phyloP scores from a whole-genome alignment of 2,113 vertebrate genomes.

The Telmatochromis brachygnathus region DNA sequence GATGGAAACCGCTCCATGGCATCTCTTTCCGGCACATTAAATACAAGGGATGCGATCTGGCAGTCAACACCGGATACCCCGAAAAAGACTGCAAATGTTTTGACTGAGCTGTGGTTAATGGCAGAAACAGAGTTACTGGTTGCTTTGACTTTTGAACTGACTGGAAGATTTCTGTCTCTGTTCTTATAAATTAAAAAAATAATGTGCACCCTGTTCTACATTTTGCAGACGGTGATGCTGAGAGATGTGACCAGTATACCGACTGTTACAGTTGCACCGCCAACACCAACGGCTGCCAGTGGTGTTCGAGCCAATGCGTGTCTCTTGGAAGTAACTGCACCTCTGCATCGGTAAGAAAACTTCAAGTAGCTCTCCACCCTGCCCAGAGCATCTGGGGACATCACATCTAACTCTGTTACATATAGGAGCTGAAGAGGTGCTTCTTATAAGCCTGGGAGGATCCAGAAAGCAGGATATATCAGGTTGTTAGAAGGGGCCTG shows the following conservation, averaged over 20 bases:
- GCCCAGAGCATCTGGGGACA: not conserved
- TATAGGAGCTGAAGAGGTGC: not conserved
- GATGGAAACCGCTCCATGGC: constrained; percentile 1
- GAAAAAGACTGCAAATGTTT: not conserved
- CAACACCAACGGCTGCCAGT: constrained; percentile 92
- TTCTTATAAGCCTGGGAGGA: not conserved
- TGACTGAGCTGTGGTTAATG: not conserved
- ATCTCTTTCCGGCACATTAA: constrained; percentile 18
- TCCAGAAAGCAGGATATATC: not conserved
- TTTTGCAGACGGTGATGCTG: constrained; percentile 75
- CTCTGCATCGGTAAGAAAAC: constrained; percentile 73
- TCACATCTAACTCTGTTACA: not conserved
- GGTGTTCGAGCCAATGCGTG: constrained; percentile 85
- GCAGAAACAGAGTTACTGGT: not conserved
- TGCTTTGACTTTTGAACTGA: not conserved
- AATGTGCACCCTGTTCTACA: not conserved
- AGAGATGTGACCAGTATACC: constrained; percentile 89
- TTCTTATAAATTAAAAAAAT: not conserved
- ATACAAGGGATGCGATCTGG: constrained; percentile 1
- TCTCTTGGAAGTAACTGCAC: constrained; percentile 87
- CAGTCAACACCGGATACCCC: not conserved
- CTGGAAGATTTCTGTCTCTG: not conserved
- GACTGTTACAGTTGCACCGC: constrained; percentile 98
- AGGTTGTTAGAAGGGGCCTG: not conserved
- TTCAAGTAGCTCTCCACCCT: not conserved